Evolutionary conservation across 2,888 invertebrate species (phyloP), one percentile per base, ranked within the genome.

Genomic region (Branchipolynoe longqiensis): DNA sequence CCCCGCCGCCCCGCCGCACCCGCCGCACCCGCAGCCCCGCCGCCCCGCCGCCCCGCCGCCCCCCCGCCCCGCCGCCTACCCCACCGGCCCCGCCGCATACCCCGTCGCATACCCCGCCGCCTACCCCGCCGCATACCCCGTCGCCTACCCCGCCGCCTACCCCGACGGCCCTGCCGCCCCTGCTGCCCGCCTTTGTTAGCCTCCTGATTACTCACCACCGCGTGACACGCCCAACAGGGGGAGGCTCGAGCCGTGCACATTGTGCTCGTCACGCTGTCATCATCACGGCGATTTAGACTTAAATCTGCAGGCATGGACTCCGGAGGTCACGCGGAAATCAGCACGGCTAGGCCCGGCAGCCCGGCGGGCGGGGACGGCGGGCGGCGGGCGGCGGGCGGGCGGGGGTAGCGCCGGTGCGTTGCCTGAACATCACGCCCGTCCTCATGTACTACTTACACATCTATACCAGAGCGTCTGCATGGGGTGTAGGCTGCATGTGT

Each of bases 301-400:
- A 69, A 69, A 69, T 38, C 69, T 69, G 69, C 36, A 14, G 33
- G 33, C 69, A n/a, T 69, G 69, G 38, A 33, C 69, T 69, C 69
- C 69, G 69, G 36, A 69, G 69, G 69, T 69, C 69, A 38, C 69
- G 69, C 69, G 69, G 69, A 69, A 69, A 69, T 33, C 69, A 38
- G 38, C 33, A 25, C 62, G 38, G 69, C 12, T 69, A 22, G 36
- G 12, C 18, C 22, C 58, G 58, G n/a, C 58, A 12, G 48, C 8
- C 48, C 48, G 48, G 48, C 48, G 48, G 48, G 8, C 8, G 48
- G 48, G 48, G 18, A 48, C 48, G 18, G 48, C 8, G 18, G 8
- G 8, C 48, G 48, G 48, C 48, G 48, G 48, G 48, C 8, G 18
- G 48, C 48, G 8, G 48, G 48, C 48, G 48, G n/a, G n/a, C n/a